These are phyloP conservation scores for Mallotus villosus DNA, from an alignment of 2,797 vertebrate species.

Conservation along the genomic window DNA sequence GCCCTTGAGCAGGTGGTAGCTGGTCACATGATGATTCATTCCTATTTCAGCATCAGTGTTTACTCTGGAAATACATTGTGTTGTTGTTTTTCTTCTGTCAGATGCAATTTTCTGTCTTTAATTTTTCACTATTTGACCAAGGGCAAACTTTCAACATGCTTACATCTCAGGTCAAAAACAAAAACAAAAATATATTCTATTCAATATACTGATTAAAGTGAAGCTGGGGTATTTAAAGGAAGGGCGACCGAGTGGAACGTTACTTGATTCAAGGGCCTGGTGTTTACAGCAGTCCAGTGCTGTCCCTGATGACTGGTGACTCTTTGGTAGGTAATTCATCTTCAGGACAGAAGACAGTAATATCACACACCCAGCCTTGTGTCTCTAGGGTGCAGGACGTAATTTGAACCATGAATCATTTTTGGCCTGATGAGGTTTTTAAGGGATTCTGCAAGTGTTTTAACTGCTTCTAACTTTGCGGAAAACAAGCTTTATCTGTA, in stretches of 20 bases:
- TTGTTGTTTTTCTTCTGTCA: not conserved
- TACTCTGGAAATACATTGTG: not conserved
- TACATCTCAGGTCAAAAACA: not conserved
- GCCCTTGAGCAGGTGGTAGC: too few species aligned
- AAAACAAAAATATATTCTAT: too few species aligned
- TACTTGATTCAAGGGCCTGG: conserved; percentile 22
- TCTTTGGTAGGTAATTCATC: conserved; percentile 38
- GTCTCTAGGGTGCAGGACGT: conserved; percentile 31
- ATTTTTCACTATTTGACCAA: too few species aligned
- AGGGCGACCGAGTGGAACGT: not conserved
- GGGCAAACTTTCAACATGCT: not conserved
- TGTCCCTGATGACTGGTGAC: conserved; percentile 25
- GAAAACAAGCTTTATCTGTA: conserved; percentile 1
- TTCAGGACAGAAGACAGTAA: conserved; percentile 28
- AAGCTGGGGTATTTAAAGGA: not conserved
- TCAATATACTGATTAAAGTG: too few species aligned
- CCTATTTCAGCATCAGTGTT: not conserved
- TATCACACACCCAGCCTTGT: conserved; percentile 31
- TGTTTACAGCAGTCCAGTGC: conserved; percentile 35
- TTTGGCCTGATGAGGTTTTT: conserved; percentile 15
- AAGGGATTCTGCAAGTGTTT: not conserved
- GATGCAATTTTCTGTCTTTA: not conserved
- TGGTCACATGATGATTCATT: not conserved
- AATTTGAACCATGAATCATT: conserved; percentile 29
- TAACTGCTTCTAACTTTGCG: not conserved